Evolutionary conservation across 2,888 invertebrate species (phyloP), one percentile per base, ranked within the genome.

Genomic region (Phyllotreta cruciferae): DNA sequence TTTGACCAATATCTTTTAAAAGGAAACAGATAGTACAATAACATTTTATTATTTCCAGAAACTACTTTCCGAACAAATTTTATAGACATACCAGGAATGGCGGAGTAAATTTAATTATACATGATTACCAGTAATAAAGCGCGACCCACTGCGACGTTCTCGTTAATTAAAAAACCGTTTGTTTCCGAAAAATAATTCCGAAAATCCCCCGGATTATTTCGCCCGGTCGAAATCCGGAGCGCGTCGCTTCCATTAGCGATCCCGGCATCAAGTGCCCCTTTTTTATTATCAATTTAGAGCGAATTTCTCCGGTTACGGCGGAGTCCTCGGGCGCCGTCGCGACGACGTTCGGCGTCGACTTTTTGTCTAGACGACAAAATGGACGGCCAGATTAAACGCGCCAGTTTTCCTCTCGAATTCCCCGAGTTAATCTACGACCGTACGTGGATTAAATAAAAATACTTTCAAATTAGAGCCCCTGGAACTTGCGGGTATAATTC

Each of bases 281-380:
- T 24, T 24, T 24, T 24, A 24, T 24, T 24, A 24, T 24, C 24
- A 24, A 24, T 24, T 24, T 24, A 24, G 24, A 24, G 24, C 24
- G 24, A 42, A 45, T 37, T 54, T 45, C 35, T 24, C n/a, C 37
- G 42, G 54, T 35, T 45, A 35, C 58, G 41, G 14, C 35, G 45
- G 37, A 38, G 35, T 34, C 45, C 38, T 60, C 24, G 24, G 24
- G 24, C 24, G 56, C 56, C 62, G 62, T 62, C 62, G 62, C 49
- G 41, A 10, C 45, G 13, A 44, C 44, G 39, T 55, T 11, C 50
- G 62, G 42, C 56, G 56, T 37, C 56, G 56, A 39, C 56, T 62
- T 50, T 56, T 56, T 47, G 62, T 62, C 62, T 62, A 62, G 62
- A 56, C 56, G 41, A 42, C 62, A 62, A 62, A 62, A 62, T 62